Evolutionary conservation across 1,140 invertebrate species (phyloP).

Genomic region (Drosophila kurseongensis): DNA sequence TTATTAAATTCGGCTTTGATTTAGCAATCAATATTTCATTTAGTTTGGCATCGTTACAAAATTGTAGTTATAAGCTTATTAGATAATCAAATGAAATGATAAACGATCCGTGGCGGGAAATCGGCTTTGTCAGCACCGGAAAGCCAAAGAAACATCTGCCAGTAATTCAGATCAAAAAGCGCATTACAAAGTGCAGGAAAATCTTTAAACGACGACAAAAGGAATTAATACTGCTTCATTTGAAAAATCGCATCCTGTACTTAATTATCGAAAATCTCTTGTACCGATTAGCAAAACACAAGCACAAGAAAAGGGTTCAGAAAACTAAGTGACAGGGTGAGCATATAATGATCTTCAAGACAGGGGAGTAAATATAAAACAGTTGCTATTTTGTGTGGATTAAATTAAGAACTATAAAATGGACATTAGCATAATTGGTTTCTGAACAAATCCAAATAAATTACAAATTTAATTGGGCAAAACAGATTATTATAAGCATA

Average conservation of each 20-base stretch:
- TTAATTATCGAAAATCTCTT: conserved; percentile 38
- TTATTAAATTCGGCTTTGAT: conserved; percentile 63
- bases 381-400: too few species aligned
- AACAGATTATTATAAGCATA: too few species aligned
- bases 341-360: too few species aligned
- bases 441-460: too few species aligned
- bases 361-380: too few species aligned
- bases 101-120: conserved; percentile 32
- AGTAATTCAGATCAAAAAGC: conserved; percentile 6
- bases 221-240: conserved; percentile 1
- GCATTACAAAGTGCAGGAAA: not conserved
- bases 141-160: not conserved
- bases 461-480: too few species aligned
- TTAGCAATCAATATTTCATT: conserved; percentile 64
- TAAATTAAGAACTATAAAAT: too few species aligned
- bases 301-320: not conserved
- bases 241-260: conserved; percentile 28
- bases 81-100: conserved; percentile 20
- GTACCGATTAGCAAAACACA: not conserved
- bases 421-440: too few species aligned
- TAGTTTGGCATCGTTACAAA: conserved; percentile 11
- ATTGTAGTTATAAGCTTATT: conserved; percentile 16
- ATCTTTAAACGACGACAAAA: not conserved
- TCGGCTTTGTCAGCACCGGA: conserved; percentile 2
- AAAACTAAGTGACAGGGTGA: not conserved